Base-by-base conservation (phyloP, 2,797 vertebrate genomes). In the Hoplostethus mediterraneus region DNA sequence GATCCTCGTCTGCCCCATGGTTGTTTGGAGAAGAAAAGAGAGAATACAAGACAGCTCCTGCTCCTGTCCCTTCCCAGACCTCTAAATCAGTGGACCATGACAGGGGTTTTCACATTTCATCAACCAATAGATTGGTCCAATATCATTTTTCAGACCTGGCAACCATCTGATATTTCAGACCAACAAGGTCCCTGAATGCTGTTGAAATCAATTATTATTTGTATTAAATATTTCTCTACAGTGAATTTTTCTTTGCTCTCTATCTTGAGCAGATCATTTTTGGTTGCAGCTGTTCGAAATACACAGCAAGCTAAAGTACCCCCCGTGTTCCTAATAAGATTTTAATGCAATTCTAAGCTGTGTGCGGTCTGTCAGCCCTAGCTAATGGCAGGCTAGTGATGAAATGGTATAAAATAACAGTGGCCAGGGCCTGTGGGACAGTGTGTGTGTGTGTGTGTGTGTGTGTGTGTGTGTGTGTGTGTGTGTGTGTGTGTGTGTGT, bases 401-500 rank as follows among this genome's bases (percentile, higher is more conserved):
- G 75, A 59, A 64, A 36, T 33, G 44, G 55, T 83, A 17, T 89
- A 62, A 81, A 61, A 72, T 92, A 55, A 76, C 85, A 58, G 70
- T 52, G 61, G 59, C 40, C 55, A 4, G 17, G 17, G 54, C 54
- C 33, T 63, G 51, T 72, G 40, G 17, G 14, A 14, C 1, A 13
- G 47, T 5, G 62, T 12, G 16, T 14, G 17, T 5, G 48, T 21
- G 10, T 6, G 33, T 9, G 48, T 11, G n/a, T 33, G 47, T 33
- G 57, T 44, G 17, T 51, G 30, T 65, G 33, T 42, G 62, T 38
- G 36, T 59, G 44, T 53, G 61, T 33, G 40, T 63, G 36, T 9
- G 48, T 11, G n/a, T 33, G 47, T 33, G 57, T 44, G 17, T 51
- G 30, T 65, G 33, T 42, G 62, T 38, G 36, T 59, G 44, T 53